Evolutionary conservation across 2,888 invertebrate species (phyloP).

Genomic region (Nephrotoma guestfalica): DNA sequence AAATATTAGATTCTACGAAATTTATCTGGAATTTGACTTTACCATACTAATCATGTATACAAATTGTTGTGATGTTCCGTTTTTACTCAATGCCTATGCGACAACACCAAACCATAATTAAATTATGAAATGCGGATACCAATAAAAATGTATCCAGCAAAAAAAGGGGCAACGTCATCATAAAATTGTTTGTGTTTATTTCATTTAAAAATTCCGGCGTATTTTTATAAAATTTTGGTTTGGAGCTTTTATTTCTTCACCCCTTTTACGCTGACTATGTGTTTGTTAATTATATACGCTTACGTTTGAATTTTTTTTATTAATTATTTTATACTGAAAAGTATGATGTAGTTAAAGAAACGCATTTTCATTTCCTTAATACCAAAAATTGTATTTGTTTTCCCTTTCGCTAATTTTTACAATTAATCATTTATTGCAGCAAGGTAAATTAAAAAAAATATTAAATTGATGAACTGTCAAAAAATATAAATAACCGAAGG

Average conservation of each 20-base stretch:
- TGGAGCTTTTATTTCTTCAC: background rate
- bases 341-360: background rate
- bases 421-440: background rate
- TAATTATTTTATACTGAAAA: background rate
- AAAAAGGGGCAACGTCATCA: background rate
- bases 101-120: background rate
- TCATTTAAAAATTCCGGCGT: background rate
- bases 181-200: background rate
- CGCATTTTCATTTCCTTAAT: background rate
- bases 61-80: background rate
- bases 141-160: background rate
- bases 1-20: background rate
- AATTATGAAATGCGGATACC: background rate
- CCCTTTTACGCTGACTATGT: background rate
- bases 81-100: background rate
- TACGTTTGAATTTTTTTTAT: background rate
- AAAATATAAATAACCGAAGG: background rate
- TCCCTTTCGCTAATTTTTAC: background rate
- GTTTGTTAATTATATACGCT: background rate
- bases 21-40: background rate
- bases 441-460: background rate
- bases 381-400: background rate
- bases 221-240: background rate
- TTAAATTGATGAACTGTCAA: background rate
- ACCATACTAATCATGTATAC: background rate